Base-by-base conservation (phyloP, 2,888 invertebrate genomes). In the Xestia c-nigrum region DNA sequence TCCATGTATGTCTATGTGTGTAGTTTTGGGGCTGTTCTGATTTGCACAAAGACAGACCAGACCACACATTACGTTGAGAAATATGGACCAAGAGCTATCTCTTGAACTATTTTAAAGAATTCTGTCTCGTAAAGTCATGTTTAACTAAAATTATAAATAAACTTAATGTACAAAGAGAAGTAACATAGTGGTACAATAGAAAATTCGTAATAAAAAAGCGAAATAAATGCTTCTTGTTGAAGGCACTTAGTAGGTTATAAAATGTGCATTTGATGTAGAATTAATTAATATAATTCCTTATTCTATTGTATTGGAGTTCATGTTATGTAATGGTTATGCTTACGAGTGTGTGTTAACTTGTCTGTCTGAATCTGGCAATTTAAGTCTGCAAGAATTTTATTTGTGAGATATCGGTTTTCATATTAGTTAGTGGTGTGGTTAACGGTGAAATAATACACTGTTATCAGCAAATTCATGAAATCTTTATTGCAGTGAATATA, bases 181-280 rank as follows among this genome's bases (percentile, higher is more conserved):
- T 69, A 65, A 72, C 40, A 59, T 67, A 50, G 70, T 47, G 70
- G 71, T 72, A 78, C 64, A 80, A 76, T 76, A 16, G 52, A 12
- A 52, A 67, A 50, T 59, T 74, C 14, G 52, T 73, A 61, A 10
- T n/a, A 80, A 59, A 50, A 47, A 52, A 24, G 46, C n/a, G 0
- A 43, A 52, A 69, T 47, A 64, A 72, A 76, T 64, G 76, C 70
- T 80, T 84, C 38, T 67, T 65, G 50, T 76, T 6, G 24, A 66
- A 61, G 40, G 66, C 46, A 43, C 21, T 63, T 82, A 67, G 63
- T 64, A 43, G 64, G 61, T 73, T 57, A 81, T 76, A 46, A 61
- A 76, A 85, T 52, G 31, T 83, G 85, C 74, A 85, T 85, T 85
- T 85, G 52, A 66, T 72, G 21, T 81, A 85, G 69, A 80, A 76